phyloP scores from a whole-genome alignment of 2,888 invertebrate species.

The Poecilobothrus nobilitatus region DNA sequence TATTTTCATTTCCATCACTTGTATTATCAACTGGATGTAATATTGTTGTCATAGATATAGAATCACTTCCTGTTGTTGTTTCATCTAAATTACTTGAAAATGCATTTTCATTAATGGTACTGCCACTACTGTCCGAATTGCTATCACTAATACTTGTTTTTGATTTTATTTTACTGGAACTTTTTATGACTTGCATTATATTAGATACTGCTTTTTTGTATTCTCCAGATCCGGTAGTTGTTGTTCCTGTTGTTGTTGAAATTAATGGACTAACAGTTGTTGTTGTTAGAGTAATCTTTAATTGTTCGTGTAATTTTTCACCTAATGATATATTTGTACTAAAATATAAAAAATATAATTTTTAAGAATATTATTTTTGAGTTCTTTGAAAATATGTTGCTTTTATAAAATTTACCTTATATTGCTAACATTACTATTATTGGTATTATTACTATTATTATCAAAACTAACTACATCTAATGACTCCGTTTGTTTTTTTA shows the following conservation, averaged over 20 bases:
- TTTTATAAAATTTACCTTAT: neutral
- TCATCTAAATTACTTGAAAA: neutral
- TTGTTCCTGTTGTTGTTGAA: neutral
- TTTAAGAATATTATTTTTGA: too few species aligned
- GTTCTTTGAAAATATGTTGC: neutral
- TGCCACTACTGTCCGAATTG: neutral
- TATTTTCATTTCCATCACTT: neutral
- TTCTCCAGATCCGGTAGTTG: too few species aligned
- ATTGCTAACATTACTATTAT: constrained; percentile 1
- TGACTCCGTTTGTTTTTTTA: neutral
- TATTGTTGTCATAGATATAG: neutral
- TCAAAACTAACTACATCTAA: constrained; percentile 1
- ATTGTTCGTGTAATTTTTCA: neutral
- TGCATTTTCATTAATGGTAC: too few species aligned
- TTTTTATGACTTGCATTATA: neutral
- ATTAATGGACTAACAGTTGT: neutral
- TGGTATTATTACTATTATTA: neutral
- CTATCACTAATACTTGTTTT: neutral
- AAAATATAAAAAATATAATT: neutral
- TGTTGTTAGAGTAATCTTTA: neutral
- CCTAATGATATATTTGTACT: constrained; percentile 6
- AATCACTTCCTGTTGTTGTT: neutral
- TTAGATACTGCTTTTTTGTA: neutral
- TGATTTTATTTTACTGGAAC: neutral
- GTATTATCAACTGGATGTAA: neutral